Percentiles rank a stretch among this genome's conserved stretches.
phyloP scores from a whole-genome alignment of 2,888 invertebrate genomes.

The Itoplectis maculator region DNA sequence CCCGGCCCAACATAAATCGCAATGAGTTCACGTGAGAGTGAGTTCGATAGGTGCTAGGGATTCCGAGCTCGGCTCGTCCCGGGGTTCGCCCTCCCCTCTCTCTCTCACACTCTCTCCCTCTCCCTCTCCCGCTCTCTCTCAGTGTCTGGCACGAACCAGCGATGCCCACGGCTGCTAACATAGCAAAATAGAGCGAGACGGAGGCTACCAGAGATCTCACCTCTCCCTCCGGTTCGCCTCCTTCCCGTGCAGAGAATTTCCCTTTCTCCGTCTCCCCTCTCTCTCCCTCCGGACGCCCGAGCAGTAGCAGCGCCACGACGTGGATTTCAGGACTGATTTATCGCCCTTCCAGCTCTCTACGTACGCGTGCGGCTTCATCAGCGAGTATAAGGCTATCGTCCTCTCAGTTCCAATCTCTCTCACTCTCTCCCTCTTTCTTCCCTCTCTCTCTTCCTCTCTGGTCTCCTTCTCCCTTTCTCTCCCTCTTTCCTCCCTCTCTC shows the following conservation, averaged over 20 bases:
- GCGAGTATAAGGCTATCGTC: constrained; percentile 21
- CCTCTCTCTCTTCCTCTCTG: too few relatives aligned
- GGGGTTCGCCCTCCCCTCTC: not conserved
- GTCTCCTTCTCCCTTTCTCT: not conserved
- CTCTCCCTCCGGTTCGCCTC: not conserved
- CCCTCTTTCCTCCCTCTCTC: not conserved
- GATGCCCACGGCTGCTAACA: constrained; percentile 1
- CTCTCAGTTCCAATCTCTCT: not conserved
- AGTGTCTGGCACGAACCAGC: constrained; percentile 34
- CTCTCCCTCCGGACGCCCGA: not conserved
- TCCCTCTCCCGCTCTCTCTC: too few relatives aligned
- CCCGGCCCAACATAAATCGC: constrained; percentile 66
- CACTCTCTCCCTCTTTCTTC: too few relatives aligned
- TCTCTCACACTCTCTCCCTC: too few relatives aligned
- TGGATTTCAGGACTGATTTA: constrained; percentile 67
- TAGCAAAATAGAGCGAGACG: not conserved
- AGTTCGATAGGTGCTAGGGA: constrained; percentile 66
- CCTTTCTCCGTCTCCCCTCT: not conserved
- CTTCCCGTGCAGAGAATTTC: not conserved
- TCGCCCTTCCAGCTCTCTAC: constrained; percentile 52
- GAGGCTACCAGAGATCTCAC: too few relatives aligned
- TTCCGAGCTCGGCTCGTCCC: constrained; percentile 60
- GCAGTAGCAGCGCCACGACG: constrained; percentile 45
- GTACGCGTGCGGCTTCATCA: constrained; percentile 58
- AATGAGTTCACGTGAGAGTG: constrained; percentile 69